Conservation (phyloP, 1,140 invertebrate species). For the Tribolium castaneum region DNA sequence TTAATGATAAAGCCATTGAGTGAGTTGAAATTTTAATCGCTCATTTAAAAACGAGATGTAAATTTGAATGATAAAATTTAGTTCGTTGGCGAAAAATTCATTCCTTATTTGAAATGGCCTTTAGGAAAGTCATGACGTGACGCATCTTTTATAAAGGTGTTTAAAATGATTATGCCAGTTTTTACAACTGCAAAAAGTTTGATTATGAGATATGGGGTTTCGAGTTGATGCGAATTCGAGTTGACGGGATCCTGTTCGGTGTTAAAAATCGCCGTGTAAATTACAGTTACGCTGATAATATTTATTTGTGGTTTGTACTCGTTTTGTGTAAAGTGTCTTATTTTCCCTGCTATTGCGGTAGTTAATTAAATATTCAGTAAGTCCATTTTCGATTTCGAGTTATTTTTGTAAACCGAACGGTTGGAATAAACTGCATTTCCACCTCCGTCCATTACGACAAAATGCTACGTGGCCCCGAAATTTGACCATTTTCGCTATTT, state of each 20-base stretch:
- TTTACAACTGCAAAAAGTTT: too few species aligned
- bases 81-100: too few species aligned
- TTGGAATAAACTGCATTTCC: background rate
- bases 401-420: background rate
- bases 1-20: too few species aligned
- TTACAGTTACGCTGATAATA: background rate
- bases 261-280: background rate
- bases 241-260: background rate
- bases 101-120: too few species aligned
- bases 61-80: too few species aligned
- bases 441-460: background rate
- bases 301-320: background rate
- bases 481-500: background rate
- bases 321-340: background rate
- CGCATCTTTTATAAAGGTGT: too few species aligned
- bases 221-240: background rate
- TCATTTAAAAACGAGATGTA: too few species aligned
- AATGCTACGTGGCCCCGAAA: background rate
- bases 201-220: background rate
- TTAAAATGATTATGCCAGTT: too few species aligned
- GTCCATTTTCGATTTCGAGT: background rate
- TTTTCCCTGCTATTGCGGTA: background rate
- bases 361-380: background rate
- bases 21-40: too few species aligned
- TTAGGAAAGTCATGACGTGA: too few species aligned